Base-by-base conservation (phyloP, 1,140 invertebrate genomes). In the Drosophila chauvacae region DNA sequence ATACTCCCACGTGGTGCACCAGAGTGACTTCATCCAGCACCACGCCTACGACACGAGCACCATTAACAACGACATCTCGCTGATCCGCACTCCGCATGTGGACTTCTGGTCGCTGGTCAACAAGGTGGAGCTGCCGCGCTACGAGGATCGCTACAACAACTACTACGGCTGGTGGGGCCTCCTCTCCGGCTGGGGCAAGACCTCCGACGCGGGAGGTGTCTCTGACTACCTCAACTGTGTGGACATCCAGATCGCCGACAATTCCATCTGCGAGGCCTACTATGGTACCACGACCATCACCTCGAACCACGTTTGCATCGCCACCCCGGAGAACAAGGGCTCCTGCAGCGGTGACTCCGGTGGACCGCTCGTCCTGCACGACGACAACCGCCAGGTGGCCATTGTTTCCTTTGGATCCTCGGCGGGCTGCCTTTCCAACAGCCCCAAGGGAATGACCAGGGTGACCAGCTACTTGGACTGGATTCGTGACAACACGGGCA, bases 401-500 rank as follows among this genome's bases (percentile, higher is more conserved):
- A 90, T 94, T 11, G 91, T 93, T 0, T 94, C 82, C 14, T 88
- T 82, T 55, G 80, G 77, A 4, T 77, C 69, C 4, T 13, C 33
- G 0, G 18, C 9, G 2, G 81, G 81, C 14, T 90, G 85, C 14
- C 35, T 80, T 18, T 70, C 70, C 6, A 93, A 93, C 35, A 88
- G 78, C 28, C 94, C 94, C 37, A 91, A 92, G 48, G 94, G 91
- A 7, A 94, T 92, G 80, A 93, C 94, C 2, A 92, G 94, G 48
- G 91, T 94, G 26, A 93, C 94, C n/a, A 90, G 80, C 51, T 94
- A 92, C 82, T 81, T 94, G 53, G 80, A 92, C 65, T 95, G 94
- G 94, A 94, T 94, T 50, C 47, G 62, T 7, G 63, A 74, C 2
- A 60, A 77, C 9, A 77, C 73, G 7, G 83, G 80, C 10, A 77